Base-by-base conservation (phyloP, 2,113 vertebrate genomes). In the Ophiodon elongatus region DNA sequence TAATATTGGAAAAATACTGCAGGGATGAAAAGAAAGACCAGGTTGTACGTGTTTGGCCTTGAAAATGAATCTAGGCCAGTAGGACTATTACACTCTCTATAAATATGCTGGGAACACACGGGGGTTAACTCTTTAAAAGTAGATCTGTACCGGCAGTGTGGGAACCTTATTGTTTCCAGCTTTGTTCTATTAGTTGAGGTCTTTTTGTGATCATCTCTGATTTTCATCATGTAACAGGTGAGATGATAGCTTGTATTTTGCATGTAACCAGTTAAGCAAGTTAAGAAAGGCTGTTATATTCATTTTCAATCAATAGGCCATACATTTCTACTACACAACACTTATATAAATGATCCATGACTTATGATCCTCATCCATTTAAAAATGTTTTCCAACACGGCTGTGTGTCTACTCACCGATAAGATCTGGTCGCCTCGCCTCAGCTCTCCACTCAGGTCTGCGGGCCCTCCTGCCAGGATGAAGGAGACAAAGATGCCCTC, bases 401-500 rank as follows among this genome's bases (percentile, higher is more conserved):
- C 9, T 66, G 33, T 39, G 31, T 73, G 33, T 19, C 77, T 52
- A 10, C 98, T 97, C 86, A 99, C 98, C 50, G 98, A 99, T 43
- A 99, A 86, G 91, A 99, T 99, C 84, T 99, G 98, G 89, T 99
- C 98, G 73, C 98, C 98, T 92, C 98, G 93, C 91, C 97, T 96
- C 78, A 99, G 95, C 39, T 99, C 98, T 69, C 98, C 98, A 2
- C 97, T 99, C 89, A 99, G 96, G 92, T 99, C 98, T 0, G 98
- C 98, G 0, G 98, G 98, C 56, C 98, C 98, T 29, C 98, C 98
- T 0, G 98, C 97, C 59, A 99, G 96, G 94, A 99, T 99, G 95
- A 99, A 99, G 54, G 98, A 99, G 33, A 99, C 97, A 62, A 99
- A 99, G 94, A 99, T 99, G 76, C 98, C 98, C 96, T 99, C 98